phyloP scores from a whole-genome alignment of 1,140 invertebrate species.

The Leptopilina boulardi region DNA sequence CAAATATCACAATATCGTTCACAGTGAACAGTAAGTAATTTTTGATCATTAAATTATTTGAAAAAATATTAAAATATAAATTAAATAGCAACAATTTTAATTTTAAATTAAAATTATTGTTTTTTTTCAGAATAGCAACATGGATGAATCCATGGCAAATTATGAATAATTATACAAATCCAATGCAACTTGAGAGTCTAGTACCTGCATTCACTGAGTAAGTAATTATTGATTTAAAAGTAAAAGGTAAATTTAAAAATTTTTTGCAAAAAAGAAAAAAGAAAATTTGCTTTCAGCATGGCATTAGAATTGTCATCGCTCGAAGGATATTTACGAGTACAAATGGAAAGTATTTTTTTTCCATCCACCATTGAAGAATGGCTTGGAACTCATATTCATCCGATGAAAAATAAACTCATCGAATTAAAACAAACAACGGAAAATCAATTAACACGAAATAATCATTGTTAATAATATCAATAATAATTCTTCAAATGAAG shows the following conservation, averaged over 20 bases:
- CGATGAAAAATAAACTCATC: constrained; percentile 74
- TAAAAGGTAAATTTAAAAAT: no score
- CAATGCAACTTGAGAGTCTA: constrained; percentile 80
- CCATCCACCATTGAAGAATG: constrained; percentile 77
- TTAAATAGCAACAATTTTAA: constrained; percentile 28
- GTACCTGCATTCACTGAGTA: constrained; percentile 77
- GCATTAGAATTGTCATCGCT: constrained; percentile 75
- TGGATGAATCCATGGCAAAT: constrained; percentile 85
- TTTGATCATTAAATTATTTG: neutral
- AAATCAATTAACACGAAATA: constrained; percentile 74
- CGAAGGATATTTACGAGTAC: constrained; percentile 75
- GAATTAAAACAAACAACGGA: constrained; percentile 76
- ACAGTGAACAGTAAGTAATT: constrained; percentile 80
- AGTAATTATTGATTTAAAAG: constrained; percentile 54
- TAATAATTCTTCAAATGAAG: neutral
- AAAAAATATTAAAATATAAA: neutral
- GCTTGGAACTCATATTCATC: constrained; percentile 76
- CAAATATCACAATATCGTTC: constrained; percentile 76
- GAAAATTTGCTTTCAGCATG: constrained; percentile 69
- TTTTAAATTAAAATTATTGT: constrained; percentile 7
- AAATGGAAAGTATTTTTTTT: constrained; percentile 77
- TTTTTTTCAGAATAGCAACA: constrained; percentile 77
- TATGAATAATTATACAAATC: constrained; percentile 80
- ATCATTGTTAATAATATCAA: constrained; percentile 52
- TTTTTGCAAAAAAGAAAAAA: constrained; percentile 5